phyloP scores from a whole-genome alignment of 2,113 vertebrate species.

The Suricata suricatta region DNA sequence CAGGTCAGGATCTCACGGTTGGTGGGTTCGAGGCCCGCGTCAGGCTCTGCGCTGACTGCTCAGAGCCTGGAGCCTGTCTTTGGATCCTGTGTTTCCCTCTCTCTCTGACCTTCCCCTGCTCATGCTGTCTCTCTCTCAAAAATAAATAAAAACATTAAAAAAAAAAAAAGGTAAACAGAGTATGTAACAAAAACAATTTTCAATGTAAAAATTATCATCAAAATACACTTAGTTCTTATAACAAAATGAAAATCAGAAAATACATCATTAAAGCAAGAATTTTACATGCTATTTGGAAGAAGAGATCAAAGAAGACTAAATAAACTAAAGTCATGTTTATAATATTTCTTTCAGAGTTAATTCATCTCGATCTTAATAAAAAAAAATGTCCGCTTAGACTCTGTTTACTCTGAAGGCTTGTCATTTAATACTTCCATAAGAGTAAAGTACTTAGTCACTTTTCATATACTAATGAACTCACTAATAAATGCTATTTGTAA shows the following conservation, averaged over 20 bases:
- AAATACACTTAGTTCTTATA: not conserved
- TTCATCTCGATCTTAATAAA: not conserved
- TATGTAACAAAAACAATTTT: constrained; percentile 21
- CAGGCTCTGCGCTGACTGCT: too few relatives aligned
- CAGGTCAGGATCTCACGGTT: too few relatives aligned
- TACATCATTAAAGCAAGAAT: not conserved
- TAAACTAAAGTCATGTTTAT: not conserved
- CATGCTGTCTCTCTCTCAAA: too few relatives aligned
- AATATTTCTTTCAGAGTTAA: not conserved
- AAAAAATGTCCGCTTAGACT: not conserved
- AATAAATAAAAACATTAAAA: too few relatives aligned
- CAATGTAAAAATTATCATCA: constrained; percentile 24
- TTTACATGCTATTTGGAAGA: not conserved
- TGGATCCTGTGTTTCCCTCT: too few relatives aligned
- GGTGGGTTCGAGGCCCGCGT: too few relatives aligned
- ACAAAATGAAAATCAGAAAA: constrained; percentile 31
- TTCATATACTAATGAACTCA: not conserved
- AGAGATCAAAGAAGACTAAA: not conserved
- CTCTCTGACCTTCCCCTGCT: too few relatives aligned
- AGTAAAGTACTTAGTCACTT: not conserved
- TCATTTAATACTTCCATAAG: constrained; percentile 1
- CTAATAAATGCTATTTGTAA: not conserved
- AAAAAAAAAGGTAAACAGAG: not conserved
- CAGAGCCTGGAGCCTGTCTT: too few relatives aligned
- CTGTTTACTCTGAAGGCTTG: not conserved